These are phyloP conservation scores for Delphinapterus leucas DNA, from an alignment of 2,113 vertebrate genomes.

Conservation along the genomic window DNA sequence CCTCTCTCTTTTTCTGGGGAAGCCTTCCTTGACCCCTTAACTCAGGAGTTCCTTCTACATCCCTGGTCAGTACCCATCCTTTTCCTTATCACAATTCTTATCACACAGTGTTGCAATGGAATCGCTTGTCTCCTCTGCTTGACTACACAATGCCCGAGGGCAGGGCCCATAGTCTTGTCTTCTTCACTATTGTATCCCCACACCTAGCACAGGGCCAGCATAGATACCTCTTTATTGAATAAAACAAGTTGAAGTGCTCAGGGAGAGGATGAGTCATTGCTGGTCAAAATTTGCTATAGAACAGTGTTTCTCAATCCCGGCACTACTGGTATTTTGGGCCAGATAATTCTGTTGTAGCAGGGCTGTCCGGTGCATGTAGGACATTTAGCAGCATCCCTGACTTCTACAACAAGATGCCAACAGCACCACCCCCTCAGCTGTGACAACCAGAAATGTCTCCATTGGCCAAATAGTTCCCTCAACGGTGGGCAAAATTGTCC, in stretches of 20 bases:
- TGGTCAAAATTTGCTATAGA: background rate
- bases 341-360: background rate
- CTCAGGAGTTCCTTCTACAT: background rate
- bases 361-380: background rate
- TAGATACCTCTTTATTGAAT: background rate
- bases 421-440: background rate
- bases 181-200: background rate
- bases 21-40: background rate
- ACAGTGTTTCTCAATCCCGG: background rate
- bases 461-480: background rate
- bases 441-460: background rate
- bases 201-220: background rate
- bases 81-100: background rate
- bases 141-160: background rate
- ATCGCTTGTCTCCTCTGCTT: background rate
- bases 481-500: background rate
- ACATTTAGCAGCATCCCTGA: background rate
- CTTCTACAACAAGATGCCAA: background rate
- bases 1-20: background rate
- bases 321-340: background rate
- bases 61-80: background rate
- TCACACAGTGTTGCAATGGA: background rate
- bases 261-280: background rate
- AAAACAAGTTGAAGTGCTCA: background rate
- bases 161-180: background rate